A percentile compares a stretch with the other conserved stretches of the same genome.
Evolutionary conservation across 1,140 invertebrate species (phyloP).

Genomic region (Triops cancriformis): DNA sequence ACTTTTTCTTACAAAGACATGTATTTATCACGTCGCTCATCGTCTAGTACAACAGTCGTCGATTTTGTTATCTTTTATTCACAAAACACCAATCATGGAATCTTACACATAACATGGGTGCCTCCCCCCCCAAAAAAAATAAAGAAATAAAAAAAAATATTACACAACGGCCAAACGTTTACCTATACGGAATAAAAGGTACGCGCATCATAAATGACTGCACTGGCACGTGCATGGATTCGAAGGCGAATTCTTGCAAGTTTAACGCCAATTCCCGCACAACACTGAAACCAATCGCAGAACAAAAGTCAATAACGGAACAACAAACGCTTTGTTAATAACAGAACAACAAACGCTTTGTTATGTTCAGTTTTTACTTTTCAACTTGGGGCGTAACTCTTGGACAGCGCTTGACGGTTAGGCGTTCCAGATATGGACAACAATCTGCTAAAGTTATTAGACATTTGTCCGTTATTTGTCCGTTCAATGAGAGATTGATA

Average conservation of each 20-base stretch:
- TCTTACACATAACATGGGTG: too few relatives aligned
- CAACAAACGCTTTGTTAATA: background rate
- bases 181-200: too few relatives aligned
- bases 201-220: background rate
- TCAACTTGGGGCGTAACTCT: background rate
- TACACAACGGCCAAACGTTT: too few relatives aligned
- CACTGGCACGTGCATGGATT: background rate
- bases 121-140: too few relatives aligned
- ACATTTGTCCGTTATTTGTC: background rate
- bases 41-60: too few relatives aligned
- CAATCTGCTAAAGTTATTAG: background rate
- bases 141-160: too few relatives aligned
- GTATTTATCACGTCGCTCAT: too few relatives aligned
- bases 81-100: too few relatives aligned
- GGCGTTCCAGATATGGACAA: background rate
- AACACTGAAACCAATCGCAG: background rate
- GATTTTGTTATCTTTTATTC: too few relatives aligned
- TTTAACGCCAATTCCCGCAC: background rate
- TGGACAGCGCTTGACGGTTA: background rate
- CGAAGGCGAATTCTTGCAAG: background rate
- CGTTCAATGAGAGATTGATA: background rate
- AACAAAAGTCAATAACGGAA: background rate
- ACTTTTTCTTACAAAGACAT: too few relatives aligned
- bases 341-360: background rate
- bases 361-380: background rate